Evolutionary conservation across 2,888 invertebrate genomes (phyloP).

Genomic region (Brenthis hecate): DNA sequence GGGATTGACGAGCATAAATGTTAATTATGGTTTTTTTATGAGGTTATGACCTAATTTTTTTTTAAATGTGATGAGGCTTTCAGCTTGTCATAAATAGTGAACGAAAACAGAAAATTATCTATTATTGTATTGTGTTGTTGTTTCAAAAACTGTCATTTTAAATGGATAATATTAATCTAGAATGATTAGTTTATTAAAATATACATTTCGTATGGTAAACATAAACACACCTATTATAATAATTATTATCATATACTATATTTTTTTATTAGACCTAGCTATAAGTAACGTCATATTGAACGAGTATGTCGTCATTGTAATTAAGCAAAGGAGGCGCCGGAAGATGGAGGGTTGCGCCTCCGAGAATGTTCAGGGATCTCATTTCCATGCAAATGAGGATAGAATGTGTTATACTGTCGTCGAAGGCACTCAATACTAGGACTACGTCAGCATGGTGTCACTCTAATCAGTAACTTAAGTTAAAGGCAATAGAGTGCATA

Average conservation of each 20-base stretch:
- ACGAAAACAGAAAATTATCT: too few species aligned
- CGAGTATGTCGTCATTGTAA: constrained; percentile 68
- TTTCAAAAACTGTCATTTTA: too few species aligned
- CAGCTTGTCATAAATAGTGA: too few species aligned
- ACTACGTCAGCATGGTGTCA: constrained; percentile 11
- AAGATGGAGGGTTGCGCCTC: constrained; percentile 64
- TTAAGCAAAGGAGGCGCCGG: constrained; percentile 76
- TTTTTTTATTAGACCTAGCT: constrained; percentile 17
- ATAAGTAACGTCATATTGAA: constrained; percentile 42
- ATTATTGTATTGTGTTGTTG: too few species aligned
- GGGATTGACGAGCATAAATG: constrained; percentile 7
- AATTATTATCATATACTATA: not conserved
- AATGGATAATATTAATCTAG: too few species aligned
- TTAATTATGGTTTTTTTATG: constrained; percentile 12
- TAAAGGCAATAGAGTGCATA: constrained; percentile 8
- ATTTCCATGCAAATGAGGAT: constrained; percentile 81
- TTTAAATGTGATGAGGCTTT: not conserved
- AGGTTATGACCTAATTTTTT: constrained; percentile 1
- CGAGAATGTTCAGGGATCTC: constrained; percentile 74
- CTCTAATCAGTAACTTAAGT: constrained; percentile 22
- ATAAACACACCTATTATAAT: not conserved
- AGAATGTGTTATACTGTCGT: constrained; percentile 61
- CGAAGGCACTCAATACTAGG: constrained; percentile 50
- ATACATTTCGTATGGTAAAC: not conserved
- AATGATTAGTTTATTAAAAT: not conserved